Base-by-base conservation (phyloP, 2,888 invertebrate genomes). In the Ophion ellenae region DNA sequence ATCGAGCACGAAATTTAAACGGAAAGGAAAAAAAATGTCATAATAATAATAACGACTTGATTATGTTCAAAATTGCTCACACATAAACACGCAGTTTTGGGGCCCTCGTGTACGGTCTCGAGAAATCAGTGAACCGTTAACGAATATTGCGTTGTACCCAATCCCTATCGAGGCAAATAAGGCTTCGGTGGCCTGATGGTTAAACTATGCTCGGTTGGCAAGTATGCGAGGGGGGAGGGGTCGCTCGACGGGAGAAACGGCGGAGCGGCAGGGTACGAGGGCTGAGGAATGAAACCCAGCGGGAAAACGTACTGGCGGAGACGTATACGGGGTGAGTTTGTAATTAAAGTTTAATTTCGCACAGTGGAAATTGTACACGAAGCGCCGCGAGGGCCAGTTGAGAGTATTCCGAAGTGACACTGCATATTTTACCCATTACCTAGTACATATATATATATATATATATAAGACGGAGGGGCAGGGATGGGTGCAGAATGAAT, bases 331-430 rank as follows among this genome's bases (percentile, higher is more conserved):
- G 69, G 28, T 73, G 85, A 75, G 81, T 74, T 81, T 64, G 74
- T 82, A 79, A 85, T 85, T 85, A 75, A 85, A 85, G 75, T 82
- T 81, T 82, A 71, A 85, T 78, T 82, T 82, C 81, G 40, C 74
- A 74, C 36, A 59, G 74, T 57, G 40, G 66, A 85, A 80, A 80
- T 75, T 63, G 75, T 77, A 61, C 66, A 71, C 75, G 47, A 75
- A 82, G 70, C 73, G 78, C 78, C 85, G 63, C 36, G 66, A 81
- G 76, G 81, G 73, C 71, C 77, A 59, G 66, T 64, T 17, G 61
- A 69, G 69, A 67, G 59, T 64, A 57, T 61, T 61, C 61, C 59
- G 70, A 79, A 61, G 70, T 79, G 36, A 61, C 78, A 70, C 78
- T 61, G 57, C 78, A 79, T 79, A 79, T 70, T 79, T 61, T 28